phyloP scores from a whole-genome alignment of 2,888 invertebrate species.

The Mimas tiliae region DNA sequence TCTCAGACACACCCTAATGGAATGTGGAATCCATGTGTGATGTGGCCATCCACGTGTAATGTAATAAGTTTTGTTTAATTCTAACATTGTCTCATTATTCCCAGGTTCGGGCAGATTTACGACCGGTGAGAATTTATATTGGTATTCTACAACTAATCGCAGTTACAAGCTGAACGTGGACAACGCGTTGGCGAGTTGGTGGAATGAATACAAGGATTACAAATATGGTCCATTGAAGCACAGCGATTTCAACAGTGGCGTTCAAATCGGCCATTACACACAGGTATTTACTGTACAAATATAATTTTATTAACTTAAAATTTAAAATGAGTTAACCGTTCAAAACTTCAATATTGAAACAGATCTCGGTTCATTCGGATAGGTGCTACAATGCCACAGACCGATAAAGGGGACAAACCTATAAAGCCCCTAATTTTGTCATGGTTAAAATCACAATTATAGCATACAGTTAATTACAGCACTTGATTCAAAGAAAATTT shows the following conservation, averaged over 20 bases:
- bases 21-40: background rate
- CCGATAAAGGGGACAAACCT: too few relatives aligned
- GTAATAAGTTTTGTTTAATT: background rate
- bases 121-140: constrained; percentile 70
- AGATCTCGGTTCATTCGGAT: too few relatives aligned
- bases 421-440: too few relatives aligned
- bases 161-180: constrained; percentile 49
- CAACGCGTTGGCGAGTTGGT: constrained; percentile 57
- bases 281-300: constrained; percentile 54
- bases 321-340: background rate
- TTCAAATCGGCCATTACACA: constrained; percentile 70
- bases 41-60: background rate
- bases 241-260: constrained; percentile 47
- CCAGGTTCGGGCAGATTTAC: constrained; percentile 63
- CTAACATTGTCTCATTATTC: constrained; percentile 28
- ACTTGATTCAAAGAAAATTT: background rate
- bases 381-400: too few relatives aligned
- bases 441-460: too few relatives aligned
- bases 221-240: constrained; percentile 48
- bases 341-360: too few relatives aligned
- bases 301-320: background rate
- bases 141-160: constrained; percentile 49
- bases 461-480: too few relatives aligned
- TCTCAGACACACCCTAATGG: background rate
- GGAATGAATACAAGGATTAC: constrained; percentile 62